Percentiles rank a stretch among this genome's conserved stretches.
Conservation (phyloP, 1,140 invertebrate species). For the Lepidurus couesii region DNA sequence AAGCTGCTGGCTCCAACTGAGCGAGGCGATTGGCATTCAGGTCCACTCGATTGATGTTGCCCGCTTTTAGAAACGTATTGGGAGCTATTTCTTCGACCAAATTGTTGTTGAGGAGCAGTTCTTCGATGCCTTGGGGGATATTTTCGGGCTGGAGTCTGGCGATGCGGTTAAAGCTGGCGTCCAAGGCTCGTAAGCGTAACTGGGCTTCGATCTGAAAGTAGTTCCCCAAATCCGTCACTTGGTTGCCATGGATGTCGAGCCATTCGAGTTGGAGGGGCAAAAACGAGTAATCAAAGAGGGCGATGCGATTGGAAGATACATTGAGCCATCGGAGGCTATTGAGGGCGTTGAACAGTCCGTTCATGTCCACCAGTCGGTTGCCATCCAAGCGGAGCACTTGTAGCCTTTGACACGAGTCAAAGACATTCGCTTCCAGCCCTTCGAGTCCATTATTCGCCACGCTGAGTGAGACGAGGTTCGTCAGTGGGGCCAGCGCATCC, state of each 20-base stretch:
- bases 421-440: constrained; percentile 71
- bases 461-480: constrained; percentile 74
- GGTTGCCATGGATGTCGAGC: constrained; percentile 82
- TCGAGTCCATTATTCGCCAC: constrained; percentile 81
- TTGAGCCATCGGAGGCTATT: constrained; percentile 76
- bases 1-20: constrained; percentile 69
- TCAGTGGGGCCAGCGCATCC: constrained; percentile 69
- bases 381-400: constrained; percentile 79
- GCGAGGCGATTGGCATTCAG: constrained; percentile 80
- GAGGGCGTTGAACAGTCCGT: constrained; percentile 74
- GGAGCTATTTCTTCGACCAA: constrained; percentile 68
- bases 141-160: constrained; percentile 68
- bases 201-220: constrained; percentile 76
- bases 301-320: constrained; percentile 77
- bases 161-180: constrained; percentile 80
- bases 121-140: constrained; percentile 80
- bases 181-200: constrained; percentile 60
- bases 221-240: constrained; percentile 74
- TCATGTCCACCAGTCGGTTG: constrained; percentile 78
- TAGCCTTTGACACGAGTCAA: constrained; percentile 61
- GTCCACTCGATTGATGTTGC: constrained; percentile 74
- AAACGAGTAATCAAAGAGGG: constrained; percentile 85
- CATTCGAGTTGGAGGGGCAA: constrained; percentile 80
- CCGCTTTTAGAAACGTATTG: constrained; percentile 79
- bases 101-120: constrained; percentile 85